Conservation (phyloP, 2,888 invertebrate species). For the Peribatodes rhomboidaria region DNA sequence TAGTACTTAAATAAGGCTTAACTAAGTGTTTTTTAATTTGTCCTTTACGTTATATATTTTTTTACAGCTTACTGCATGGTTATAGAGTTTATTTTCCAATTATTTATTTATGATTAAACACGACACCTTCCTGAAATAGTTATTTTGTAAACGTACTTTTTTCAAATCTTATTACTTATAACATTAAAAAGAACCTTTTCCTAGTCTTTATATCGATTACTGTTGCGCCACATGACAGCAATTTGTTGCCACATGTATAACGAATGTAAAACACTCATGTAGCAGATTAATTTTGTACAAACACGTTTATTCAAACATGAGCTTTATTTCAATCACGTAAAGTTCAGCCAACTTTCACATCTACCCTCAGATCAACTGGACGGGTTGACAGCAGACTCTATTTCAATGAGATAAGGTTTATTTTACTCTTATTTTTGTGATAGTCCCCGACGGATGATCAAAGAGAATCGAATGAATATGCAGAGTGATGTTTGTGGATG, state of each 20-base stretch:
- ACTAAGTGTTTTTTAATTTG: too few species aligned
- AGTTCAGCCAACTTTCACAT: conserved; percentile 14
- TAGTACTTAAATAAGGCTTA: too few species aligned
- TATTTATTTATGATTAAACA: too few species aligned
- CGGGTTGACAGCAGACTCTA: not conserved
- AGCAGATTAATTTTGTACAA: conserved; percentile 22
- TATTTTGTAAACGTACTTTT: too few species aligned
- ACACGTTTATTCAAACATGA: conserved; percentile 20
- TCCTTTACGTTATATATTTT: too few species aligned
- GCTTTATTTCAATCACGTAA: conserved; percentile 25
- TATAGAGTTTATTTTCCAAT: too few species aligned
- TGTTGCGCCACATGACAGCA: not conserved
- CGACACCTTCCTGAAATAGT: too few species aligned
- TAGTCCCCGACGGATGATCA: conserved; percentile 20
- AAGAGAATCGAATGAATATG: conserved; percentile 27
- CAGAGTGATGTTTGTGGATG: not conserved
- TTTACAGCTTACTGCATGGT: too few species aligned
- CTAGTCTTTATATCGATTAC: too few species aligned
- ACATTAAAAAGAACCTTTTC: too few species aligned
- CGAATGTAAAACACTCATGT: conserved; percentile 13
- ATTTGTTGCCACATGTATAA: not conserved
- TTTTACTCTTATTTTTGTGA: conserved; percentile 1
- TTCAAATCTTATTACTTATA: too few species aligned
- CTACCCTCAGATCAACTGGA: not conserved
- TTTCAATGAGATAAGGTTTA: not conserved